Conservation (phyloP, 2,888 invertebrate species). For the Drosophila lutescens region DNA sequence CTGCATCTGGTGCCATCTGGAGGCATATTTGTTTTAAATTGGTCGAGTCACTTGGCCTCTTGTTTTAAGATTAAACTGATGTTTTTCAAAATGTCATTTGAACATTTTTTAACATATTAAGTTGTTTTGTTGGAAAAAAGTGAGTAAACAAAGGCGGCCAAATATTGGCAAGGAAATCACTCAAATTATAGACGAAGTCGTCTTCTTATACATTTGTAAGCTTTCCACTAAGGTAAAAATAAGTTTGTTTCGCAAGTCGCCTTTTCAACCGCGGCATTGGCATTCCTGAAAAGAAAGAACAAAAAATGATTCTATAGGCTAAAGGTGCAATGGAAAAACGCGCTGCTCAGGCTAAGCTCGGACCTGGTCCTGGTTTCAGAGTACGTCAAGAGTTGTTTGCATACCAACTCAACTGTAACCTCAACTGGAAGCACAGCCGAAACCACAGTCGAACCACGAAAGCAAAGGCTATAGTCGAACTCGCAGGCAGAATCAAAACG, state of each 20-base stretch:
- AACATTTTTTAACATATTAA: too few species aligned
- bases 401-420: slow-evolving; percentile 53
- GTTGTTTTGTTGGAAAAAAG: neutral
- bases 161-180: too few species aligned
- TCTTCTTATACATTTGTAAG: neutral
- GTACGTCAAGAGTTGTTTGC: slow-evolving; percentile 53
- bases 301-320: slow-evolving; percentile 56
- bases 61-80: too few species aligned
- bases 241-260: slow-evolving; percentile 11
- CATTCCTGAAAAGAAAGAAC: slow-evolving; percentile 43
- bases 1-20: too few species aligned
- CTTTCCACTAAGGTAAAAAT: neutral
- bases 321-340: slow-evolving; percentile 58
- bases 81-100: too few species aligned
- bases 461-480: slow-evolving; percentile 14
- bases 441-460: slow-evolving; percentile 11
- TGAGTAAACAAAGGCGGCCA: neutral
- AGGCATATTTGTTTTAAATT: too few species aligned
- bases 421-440: slow-evolving; percentile 20
- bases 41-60: too few species aligned
- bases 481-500: slow-evolving; percentile 22
- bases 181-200: too few species aligned
- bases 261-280: slow-evolving; percentile 20
- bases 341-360: slow-evolving; percentile 4
- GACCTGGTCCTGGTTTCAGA: slow-evolving; percentile 15